A percentile compares a stretch with the other conserved stretches of the same genome.
Conservation (phyloP, 2,888 invertebrate species). For the Thalpophila matura region DNA sequence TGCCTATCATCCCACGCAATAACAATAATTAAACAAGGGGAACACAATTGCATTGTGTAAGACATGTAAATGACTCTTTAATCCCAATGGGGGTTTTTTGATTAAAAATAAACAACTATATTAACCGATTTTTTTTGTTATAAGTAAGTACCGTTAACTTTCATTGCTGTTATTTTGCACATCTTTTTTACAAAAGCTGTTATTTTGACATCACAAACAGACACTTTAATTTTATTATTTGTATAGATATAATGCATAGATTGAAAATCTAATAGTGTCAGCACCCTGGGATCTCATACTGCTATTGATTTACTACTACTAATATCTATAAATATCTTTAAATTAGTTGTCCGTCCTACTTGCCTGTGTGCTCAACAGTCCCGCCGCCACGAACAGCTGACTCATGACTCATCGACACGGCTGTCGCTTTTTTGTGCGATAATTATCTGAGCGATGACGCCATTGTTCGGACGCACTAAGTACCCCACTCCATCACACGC, state of each 20-base stretch:
- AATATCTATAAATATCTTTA: too few relatives aligned
- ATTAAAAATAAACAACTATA: constrained; percentile 47
- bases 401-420: constrained; percentile 62
- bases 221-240: too few relatives aligned
- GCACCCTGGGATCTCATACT: too few relatives aligned
- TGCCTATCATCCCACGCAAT: constrained; percentile 24
- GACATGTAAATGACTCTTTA: constrained; percentile 7
- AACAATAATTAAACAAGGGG: constrained; percentile 31
- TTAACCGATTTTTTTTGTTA: too few relatives aligned
- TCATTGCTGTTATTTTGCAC: too few relatives aligned
- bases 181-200: too few relatives aligned
- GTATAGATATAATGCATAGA: too few relatives aligned
- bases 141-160: too few relatives aligned
- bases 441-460: constrained; percentile 64
- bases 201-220: too few relatives aligned
- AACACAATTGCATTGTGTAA: constrained; percentile 9
- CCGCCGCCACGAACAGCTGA: constrained; percentile 55
- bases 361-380: constrained; percentile 8
- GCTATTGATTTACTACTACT: too few relatives aligned
- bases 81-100: constrained; percentile 1
- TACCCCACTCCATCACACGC: constrained; percentile 49
- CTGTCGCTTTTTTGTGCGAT: constrained; percentile 62
- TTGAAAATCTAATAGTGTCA: too few relatives aligned
- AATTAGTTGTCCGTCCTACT: background rate
- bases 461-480: constrained; percentile 58